Percentiles rank a stretch among this genome's conserved stretches.
These are phyloP conservation scores for Phoebastria nigripes DNA, from an alignment of 2,797 vertebrate species.

Conservation along the genomic window DNA sequence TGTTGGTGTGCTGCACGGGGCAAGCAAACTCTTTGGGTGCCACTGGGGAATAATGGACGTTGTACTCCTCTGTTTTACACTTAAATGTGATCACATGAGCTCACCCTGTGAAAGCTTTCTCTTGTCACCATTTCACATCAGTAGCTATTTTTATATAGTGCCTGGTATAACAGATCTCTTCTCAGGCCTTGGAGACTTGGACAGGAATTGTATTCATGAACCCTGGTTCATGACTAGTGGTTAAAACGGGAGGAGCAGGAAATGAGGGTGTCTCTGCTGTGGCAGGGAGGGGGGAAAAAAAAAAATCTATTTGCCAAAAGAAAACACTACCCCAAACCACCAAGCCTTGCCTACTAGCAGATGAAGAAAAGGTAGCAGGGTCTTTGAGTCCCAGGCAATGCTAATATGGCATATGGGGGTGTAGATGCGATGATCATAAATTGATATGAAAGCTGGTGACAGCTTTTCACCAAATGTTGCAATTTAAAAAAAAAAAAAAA, in stretches of 20 bases:
- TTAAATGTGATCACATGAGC: neutral
- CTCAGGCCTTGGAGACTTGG: neutral
- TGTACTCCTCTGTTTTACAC: neutral
- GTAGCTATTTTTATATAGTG: neutral
- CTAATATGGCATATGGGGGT: rapidly evolving
- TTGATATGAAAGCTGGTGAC: neutral
- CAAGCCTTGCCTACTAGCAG: neutral
- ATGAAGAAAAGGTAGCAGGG: neutral
- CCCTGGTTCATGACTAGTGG: neutral
- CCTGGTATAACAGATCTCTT: neutral
- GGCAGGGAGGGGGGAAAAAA: neutral
- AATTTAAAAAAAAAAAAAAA: neutral
- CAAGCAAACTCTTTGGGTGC: neutral
- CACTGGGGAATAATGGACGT: neutral
- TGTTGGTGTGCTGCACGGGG: neutral
- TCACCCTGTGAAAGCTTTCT: neutral
- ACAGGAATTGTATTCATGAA: neutral
- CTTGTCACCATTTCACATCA: neutral
- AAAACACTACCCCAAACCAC: neutral
- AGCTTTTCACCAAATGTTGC: neutral
- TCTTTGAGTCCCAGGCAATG: neutral
- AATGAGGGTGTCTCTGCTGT: neutral
- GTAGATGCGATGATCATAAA: neutral
- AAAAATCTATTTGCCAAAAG: neutral
- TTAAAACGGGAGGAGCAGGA: neutral